A percentile compares a stretch with the other conserved stretches of the same genome.
Conservation (phyloP, 2,797 vertebrate species). For the Danionella dracula region DNA sequence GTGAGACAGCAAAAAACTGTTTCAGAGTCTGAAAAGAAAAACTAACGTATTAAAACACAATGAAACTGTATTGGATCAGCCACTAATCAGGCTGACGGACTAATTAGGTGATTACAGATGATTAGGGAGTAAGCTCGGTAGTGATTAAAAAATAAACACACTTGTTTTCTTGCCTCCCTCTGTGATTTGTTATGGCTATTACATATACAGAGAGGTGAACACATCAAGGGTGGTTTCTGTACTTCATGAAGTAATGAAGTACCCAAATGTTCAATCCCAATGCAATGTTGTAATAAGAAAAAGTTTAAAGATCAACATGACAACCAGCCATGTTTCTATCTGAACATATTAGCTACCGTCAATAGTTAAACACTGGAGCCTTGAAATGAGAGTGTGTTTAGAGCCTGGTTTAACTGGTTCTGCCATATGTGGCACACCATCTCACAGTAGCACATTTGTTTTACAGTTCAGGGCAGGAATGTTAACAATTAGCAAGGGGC, state of each 20-base stretch:
- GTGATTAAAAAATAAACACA: constrained; percentile 53
- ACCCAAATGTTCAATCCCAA: constrained; percentile 43
- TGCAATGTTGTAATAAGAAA: constrained; percentile 36
- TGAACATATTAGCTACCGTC: constrained; percentile 3
- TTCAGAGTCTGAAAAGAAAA: no score
- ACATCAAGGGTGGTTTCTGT: constrained; percentile 42
- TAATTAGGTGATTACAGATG: constrained; percentile 47
- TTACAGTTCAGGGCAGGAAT: constrained; percentile 65
- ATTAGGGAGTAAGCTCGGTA: constrained; percentile 38
- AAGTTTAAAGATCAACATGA: no score
- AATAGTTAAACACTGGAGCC: background rate
- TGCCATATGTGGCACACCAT: constrained; percentile 1
- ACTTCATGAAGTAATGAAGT: constrained; percentile 37
- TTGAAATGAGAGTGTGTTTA: background rate
- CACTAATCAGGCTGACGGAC: constrained; percentile 42
- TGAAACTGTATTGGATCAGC: constrained; percentile 47
- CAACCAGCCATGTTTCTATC: background rate
- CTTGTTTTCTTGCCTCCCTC: constrained; percentile 52
- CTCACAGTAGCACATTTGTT: constrained; percentile 57
- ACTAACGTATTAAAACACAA: no score
- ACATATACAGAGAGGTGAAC: constrained; percentile 44
- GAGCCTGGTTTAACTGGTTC: constrained; percentile 15
- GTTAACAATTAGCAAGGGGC: constrained; percentile 78
- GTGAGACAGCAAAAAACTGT: no score
- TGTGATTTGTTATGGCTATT: constrained; percentile 49